Base-by-base conservation (phyloP, 1,140 invertebrate genomes). In the Dreissena polymorpha region DNA sequence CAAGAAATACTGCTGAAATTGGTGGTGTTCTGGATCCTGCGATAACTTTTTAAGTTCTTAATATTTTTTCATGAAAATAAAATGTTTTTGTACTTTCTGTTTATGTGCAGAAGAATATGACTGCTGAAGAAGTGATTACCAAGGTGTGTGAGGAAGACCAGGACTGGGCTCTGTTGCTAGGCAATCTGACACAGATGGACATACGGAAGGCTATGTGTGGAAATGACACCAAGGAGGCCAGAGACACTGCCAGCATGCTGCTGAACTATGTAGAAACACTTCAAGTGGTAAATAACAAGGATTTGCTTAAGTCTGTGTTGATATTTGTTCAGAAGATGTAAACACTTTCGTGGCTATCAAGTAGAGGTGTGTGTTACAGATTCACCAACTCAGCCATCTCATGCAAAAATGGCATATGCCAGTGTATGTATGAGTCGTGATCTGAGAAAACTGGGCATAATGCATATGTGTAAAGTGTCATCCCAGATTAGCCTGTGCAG, bases 231-330 rank as follows among this genome's bases (percentile, higher is more conserved):
- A 23, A 50, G 25, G 29, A 55, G 6, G 75, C 75, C 10, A 18
- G 53, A 55, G 50, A 77, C 12, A 65, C 68, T 51, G 64, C 75
- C 25, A 68, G 25, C 14, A 68, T 13, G 50, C 29, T 77, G n/a
- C 13, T 69, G 1, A 14, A 77, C 21, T 77, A 77, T 77, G 63
- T 65, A 7, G 27, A 67, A 10, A 68, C 49, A n/a, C 49, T 77
- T 18, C 0, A 77, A 23, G n/a, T 49, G 64, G 64, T 68, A 27
- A 25, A 23, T 57, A 8, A 39, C 50, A 6, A 13, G 18, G 50
- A 49, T 71, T 21, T 25, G 21, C 13, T 68, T 68, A 25, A 29
- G n/a, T 68, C 3, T 68, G 2, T 18, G n/a, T 25, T 25, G 6
- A 25, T 29, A 21, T 16, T 29, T 25, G 1, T 29, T 3, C 3